Conservation (phyloP, 1,140 invertebrate species). For the Neotoxoptera formosana region DNA sequence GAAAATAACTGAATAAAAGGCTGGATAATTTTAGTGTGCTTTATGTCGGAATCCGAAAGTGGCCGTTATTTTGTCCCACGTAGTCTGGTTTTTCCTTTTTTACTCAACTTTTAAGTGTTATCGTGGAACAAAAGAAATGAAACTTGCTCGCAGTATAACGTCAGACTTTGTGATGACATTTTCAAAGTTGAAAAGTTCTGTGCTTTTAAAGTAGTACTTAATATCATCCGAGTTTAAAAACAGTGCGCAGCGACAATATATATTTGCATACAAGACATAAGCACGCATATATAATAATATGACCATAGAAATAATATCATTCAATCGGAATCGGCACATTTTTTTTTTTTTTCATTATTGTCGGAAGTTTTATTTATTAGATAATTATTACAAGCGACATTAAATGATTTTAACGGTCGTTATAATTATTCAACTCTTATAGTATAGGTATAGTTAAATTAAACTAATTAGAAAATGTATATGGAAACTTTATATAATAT, state of each 20-base stretch:
- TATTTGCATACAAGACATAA: not conserved
- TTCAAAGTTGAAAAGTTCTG: constrained; percentile 40
- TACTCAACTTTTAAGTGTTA: constrained; percentile 46
- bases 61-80: constrained; percentile 17
- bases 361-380: not conserved
- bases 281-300: not conserved
- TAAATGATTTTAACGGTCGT: no score
- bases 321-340: not conserved
- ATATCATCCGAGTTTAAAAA: not conserved
- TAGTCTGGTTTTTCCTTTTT: constrained; percentile 5
- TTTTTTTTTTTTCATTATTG: not conserved
- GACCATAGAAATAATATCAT: not conserved
- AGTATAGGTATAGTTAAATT: no score
- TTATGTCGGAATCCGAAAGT: constrained; percentile 29
- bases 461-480: not conserved
- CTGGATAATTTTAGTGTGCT: constrained; percentile 26
- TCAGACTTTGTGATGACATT: constrained; percentile 15
- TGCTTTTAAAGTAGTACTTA: constrained; percentile 24
- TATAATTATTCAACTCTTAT: not conserved
- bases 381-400: not conserved
- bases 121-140: constrained; percentile 42
- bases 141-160: constrained; percentile 18
- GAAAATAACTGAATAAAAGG: not conserved
- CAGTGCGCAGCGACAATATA: not conserved
- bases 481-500: not conserved